Conservation (phyloP, 53 echinoderm and acorn worm species). For the Echinometra lucunter region DNA sequence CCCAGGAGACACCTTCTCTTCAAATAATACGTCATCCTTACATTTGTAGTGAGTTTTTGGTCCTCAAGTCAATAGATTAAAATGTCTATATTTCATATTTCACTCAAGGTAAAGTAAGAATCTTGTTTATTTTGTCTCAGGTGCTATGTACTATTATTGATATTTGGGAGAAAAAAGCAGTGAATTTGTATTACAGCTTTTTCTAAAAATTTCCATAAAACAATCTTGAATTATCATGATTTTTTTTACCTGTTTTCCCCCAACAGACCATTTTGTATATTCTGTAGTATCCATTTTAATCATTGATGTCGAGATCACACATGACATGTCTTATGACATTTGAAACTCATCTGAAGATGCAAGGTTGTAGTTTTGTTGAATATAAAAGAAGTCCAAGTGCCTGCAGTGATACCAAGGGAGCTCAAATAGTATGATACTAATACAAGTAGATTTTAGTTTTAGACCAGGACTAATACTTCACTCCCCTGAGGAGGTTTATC, state of each 20-base stretch:
- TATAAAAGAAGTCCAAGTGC: neutral
- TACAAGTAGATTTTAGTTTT: neutral
- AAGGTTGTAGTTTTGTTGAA: constrained; percentile 16
- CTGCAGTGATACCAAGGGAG: neutral
- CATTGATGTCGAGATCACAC: neutral
- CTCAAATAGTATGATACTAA: neutral
- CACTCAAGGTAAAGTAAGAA: neutral
- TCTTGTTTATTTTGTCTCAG: no score
- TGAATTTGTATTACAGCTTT: neutral
- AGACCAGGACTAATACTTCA: neutral
- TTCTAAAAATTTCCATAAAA: neutral
- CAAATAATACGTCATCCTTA: neutral
- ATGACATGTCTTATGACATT: neutral
- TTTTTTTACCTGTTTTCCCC: neutral
- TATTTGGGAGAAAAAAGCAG: no score
- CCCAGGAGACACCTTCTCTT: neutral
- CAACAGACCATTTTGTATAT: neutral
- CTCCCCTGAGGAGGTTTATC: constrained; percentile 44
- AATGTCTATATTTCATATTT: neutral
- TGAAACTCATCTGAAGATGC: neutral
- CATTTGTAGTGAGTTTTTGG: neutral
- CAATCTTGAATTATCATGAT: neutral
- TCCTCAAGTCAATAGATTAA: neutral
- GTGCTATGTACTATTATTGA: no score
- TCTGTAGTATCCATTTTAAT: neutral